Conservation (phyloP, 2,113 vertebrate species). For the Carassius gibelio region DNA sequence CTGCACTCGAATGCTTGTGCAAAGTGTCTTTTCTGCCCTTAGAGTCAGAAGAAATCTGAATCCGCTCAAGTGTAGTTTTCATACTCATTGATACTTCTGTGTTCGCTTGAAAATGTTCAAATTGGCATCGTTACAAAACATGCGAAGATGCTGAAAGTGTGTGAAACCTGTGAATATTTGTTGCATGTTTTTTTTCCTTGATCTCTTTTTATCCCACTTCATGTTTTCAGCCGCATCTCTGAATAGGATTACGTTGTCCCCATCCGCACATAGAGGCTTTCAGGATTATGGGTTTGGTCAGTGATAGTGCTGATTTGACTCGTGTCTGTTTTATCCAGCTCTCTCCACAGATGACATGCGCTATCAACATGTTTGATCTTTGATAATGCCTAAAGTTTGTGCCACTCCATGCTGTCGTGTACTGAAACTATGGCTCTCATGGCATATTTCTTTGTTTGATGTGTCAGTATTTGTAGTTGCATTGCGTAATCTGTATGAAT, state of each 20-base stretch:
- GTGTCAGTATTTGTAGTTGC: background rate
- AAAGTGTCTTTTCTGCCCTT: too few relatives aligned
- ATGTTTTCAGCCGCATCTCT: conserved; percentile 56
- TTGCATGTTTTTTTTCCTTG: background rate
- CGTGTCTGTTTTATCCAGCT: conserved; percentile 26
- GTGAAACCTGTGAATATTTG: background rate
- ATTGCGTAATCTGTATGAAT: background rate
- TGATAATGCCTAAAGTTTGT: conserved; percentile 11
- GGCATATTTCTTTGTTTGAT: background rate
- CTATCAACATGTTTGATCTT: conserved; percentile 2
- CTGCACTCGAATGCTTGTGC: too few relatives aligned
- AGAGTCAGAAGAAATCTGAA: too few relatives aligned
- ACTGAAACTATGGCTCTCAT: background rate
- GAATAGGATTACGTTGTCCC: conserved; percentile 72
- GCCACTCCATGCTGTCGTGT: background rate
- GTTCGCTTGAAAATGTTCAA: background rate
- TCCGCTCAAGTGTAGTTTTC: too few relatives aligned
- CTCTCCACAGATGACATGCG: background rate
- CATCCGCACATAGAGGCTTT: conserved; percentile 64
- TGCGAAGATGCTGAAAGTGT: background rate
- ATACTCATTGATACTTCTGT: too few relatives aligned
- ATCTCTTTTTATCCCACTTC: conserved; percentile 53
- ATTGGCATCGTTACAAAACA: background rate
- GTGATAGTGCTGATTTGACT: conserved; percentile 69
- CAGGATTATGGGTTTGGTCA: conserved; percentile 73